These are phyloP conservation scores for Sarcophaga variegata DNA, from an alignment of 2,888 invertebrate species.

Conservation along the genomic window DNA sequence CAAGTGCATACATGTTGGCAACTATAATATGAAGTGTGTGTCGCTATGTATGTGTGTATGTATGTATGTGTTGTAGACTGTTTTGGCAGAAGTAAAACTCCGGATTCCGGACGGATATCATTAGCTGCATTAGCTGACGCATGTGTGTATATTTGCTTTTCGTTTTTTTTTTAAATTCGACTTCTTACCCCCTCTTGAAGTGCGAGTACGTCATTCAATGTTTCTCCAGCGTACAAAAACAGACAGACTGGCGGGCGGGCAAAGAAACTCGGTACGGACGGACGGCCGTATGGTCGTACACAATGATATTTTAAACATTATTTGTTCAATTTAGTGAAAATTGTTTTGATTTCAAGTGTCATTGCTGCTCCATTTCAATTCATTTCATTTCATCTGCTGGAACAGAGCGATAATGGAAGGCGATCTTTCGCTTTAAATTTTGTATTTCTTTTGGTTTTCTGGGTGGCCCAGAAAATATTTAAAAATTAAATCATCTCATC, in stretches of 20 bases:
- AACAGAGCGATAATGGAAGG: background rate
- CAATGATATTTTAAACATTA: constrained; percentile 66
- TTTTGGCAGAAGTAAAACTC: constrained; percentile 64
- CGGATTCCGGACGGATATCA: constrained; percentile 71
- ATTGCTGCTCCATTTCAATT: constrained; percentile 52
- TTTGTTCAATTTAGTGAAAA: constrained; percentile 71
- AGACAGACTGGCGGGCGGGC: background rate
- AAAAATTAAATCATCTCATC: too few relatives aligned
- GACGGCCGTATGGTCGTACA: constrained; percentile 16
- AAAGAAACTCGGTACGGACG: background rate
- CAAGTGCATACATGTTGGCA: background rate
- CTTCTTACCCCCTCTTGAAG: constrained; percentile 1
- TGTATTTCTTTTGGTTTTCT: too few relatives aligned
- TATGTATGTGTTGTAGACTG: constrained; percentile 14
- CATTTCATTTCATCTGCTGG: constrained; percentile 1
- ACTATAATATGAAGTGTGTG: background rate
- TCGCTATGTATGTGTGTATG: constrained; percentile 5
- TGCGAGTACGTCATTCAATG: constrained; percentile 24
- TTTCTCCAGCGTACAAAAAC: constrained; percentile 38
- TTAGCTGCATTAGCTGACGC: constrained; percentile 71
- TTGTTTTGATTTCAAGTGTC: constrained; percentile 72
- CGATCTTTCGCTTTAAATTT: background rate
- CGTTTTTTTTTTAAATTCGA: constrained; percentile 3
- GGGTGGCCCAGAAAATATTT: too few relatives aligned
- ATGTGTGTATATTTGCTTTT: constrained; percentile 35